phyloP scores from a whole-genome alignment of 2,797 vertebrate genomes.

The Pantherophis vulpinus region DNA sequence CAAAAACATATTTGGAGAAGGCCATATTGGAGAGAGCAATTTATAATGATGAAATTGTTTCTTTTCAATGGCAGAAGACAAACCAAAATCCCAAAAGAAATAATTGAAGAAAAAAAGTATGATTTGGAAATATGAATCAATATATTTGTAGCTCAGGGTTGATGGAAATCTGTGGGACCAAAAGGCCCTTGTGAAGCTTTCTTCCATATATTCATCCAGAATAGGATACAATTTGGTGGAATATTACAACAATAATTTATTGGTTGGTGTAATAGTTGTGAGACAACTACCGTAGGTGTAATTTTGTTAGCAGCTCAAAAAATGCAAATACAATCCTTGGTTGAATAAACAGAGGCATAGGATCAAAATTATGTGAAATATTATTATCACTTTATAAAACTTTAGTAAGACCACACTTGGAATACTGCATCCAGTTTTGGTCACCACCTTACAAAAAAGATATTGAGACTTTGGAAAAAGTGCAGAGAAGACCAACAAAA shows the following conservation, averaged over 20 bases:
- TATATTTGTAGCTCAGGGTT: too few species aligned
- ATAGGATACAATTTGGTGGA: background rate
- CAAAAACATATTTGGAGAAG: background rate
- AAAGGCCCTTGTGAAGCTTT: background rate
- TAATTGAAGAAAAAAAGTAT: background rate
- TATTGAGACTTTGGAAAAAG: background rate
- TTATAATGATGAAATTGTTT: background rate
- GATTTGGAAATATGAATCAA: background rate
- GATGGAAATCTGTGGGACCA: too few species aligned
- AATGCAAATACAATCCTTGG: background rate
- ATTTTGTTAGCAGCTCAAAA: background rate
- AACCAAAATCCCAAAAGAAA: background rate
- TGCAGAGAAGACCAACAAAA: background rate
- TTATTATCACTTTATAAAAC: background rate
- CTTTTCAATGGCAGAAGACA: background rate
- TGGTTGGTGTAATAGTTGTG: background rate
- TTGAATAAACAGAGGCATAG: background rate
- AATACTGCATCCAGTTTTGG: background rate
- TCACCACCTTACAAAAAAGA: background rate
- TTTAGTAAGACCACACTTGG: background rate
- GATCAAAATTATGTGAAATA: background rate
- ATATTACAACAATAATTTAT: background rate
- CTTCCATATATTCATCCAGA: background rate
- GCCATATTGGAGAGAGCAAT: background rate
- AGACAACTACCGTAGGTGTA: background rate